Evolutionary conservation across 2,113 vertebrate genomes (phyloP), one percentile per base, ranked within the genome.

Genomic region (Coptodon rendalli): DNA sequence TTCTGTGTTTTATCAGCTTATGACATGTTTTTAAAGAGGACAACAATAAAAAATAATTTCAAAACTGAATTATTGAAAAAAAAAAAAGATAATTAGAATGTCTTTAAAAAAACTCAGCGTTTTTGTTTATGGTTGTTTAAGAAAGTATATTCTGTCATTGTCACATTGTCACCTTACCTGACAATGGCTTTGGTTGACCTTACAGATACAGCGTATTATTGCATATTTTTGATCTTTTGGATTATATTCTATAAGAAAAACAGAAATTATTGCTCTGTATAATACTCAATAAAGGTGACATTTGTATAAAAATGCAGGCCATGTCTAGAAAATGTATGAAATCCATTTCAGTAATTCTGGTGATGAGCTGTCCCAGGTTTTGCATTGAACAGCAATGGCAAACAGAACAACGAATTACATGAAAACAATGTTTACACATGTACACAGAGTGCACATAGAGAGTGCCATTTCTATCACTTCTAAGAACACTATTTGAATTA

Each of bases 101-200:
- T 61, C 3, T 34, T 63, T 10, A 0, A 8, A 61, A 45, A 66
- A 29, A 16, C 7, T 29, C 12, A 3, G 7, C 1, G 0, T 11
- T 73, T 73, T 73, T 45, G 22, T 73, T 45, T 0, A 29, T 27
- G 22, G 68, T 73, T 73, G 40, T 50, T 50, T 76, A 29, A 76
- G 9, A 0, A 19, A 2, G 71, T 50, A 19, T 73, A 12, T 29
- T 50, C 14, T n/a, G n/a, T n/a, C n/a, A n/a, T n/a, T n/a, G n/a
- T n/a, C n/a, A n/a, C n/a, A n/a, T n/a, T n/a, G n/a, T n/a, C 16
- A 19, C 4, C 17, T 76, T 19, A 29, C 9, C 40, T 3, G 7
- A 31, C 6, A 50, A 50, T 78, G 27, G 17, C 27, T 31, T 31
- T 29, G 45, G 27, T n/a, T 50, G 73, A 34, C 16, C 24, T 50